phyloP scores from a whole-genome alignment of 2,113 vertebrate species.

The Crotophaga sulcirostris region DNA sequence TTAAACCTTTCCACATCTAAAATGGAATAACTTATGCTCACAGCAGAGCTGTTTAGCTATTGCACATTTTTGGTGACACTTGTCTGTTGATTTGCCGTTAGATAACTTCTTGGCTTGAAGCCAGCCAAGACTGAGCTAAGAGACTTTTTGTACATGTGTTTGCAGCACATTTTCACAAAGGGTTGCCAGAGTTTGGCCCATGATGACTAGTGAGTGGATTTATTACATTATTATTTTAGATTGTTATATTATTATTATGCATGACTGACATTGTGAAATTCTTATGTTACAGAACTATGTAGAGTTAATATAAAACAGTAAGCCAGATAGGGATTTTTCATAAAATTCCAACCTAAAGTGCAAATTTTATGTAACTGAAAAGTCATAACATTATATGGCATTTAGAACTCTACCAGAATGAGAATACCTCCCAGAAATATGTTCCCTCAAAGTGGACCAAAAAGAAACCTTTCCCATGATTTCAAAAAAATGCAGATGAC shows the following conservation, averaged over 20 bases:
- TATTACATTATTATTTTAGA: slow-evolving; percentile 68
- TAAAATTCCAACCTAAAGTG: slow-evolving; percentile 23
- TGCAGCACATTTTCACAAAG: slow-evolving; percentile 62
- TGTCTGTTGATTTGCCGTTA: slow-evolving; percentile 56
- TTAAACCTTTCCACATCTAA: slow-evolving; percentile 59
- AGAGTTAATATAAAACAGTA: slow-evolving; percentile 51
- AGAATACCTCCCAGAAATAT: background rate
- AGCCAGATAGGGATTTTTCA: slow-evolving; percentile 38
- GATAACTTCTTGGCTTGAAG: slow-evolving; percentile 51
- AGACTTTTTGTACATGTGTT: slow-evolving; percentile 44
- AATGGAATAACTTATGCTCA: slow-evolving; percentile 62
- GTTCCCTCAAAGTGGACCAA: background rate
- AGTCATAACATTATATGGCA: background rate
- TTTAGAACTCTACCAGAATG: background rate
- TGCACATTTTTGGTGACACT: slow-evolving; percentile 50
- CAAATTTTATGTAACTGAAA: slow-evolving; percentile 47
- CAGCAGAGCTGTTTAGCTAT: slow-evolving; percentile 2
- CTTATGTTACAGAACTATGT: slow-evolving; percentile 42
- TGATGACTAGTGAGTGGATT: slow-evolving; percentile 63
- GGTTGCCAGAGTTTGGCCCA: slow-evolving; percentile 51
- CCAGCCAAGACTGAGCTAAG: slow-evolving; percentile 11
- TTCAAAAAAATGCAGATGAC: background rate
- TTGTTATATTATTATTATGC: slow-evolving; percentile 64
- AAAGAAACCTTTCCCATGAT: slow-evolving; percentile 25
- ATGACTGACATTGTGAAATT: slow-evolving; percentile 61